Percentiles rank a stretch among this genome's conserved stretches.
Conservation (phyloP, 2,888 invertebrate species). For the Hypsopygia costalis region DNA sequence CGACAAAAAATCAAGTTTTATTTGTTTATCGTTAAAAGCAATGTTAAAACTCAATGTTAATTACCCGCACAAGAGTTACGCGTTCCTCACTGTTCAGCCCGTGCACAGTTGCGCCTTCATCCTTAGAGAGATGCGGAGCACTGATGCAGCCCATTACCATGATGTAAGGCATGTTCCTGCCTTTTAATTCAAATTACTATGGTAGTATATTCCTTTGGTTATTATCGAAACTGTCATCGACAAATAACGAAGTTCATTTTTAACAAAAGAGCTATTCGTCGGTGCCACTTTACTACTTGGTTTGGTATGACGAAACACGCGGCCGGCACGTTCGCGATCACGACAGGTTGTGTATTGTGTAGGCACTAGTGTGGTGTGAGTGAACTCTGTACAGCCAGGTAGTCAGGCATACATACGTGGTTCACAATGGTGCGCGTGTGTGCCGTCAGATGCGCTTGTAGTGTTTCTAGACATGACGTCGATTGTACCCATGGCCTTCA, state of each 20-base stretch:
- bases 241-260: constrained; percentile 41
- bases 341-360: constrained; percentile 48
- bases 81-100: constrained; percentile 73
- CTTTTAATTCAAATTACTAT: constrained; percentile 13
- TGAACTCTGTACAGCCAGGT: constrained; percentile 50
- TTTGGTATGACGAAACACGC: constrained; percentile 32
- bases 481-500: constrained; percentile 61
- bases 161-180: constrained; percentile 65
- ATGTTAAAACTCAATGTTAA: no score
- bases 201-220: not conserved
- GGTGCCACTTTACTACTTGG: no score
- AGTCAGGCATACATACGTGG: constrained; percentile 39
- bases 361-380: constrained; percentile 48
- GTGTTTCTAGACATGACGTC: constrained; percentile 46
- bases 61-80: constrained; percentile 46
- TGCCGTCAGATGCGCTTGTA: constrained; percentile 35
- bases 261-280: constrained; percentile 22
- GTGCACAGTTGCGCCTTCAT: constrained; percentile 70
- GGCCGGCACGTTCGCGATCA: constrained; percentile 28
- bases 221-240: constrained; percentile 34
- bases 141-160: constrained; percentile 75
- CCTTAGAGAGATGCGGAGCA: constrained; percentile 65
- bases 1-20: no score
- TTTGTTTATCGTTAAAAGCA: no score
- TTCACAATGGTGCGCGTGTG: constrained; percentile 29